Conservation (phyloP, 37 sponge, comb jelly and placozoan species). For the Geodia barretti region DNA sequence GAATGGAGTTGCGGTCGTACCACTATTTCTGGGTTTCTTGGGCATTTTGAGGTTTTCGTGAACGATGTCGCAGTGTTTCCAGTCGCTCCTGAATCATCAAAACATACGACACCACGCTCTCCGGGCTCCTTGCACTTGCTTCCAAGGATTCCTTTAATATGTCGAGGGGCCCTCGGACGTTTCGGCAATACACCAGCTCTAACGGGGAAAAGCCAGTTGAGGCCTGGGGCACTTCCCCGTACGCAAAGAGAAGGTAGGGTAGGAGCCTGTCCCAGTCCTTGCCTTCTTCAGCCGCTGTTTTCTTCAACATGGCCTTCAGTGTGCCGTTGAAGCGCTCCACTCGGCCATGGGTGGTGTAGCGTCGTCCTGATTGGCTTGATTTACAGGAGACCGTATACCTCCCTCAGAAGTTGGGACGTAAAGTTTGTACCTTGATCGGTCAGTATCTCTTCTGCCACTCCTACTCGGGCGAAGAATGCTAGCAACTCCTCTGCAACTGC, state of each 20-base stretch:
- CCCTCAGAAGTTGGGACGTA: slow-evolving; percentile 29
- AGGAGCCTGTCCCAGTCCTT: slow-evolving; percentile 59
- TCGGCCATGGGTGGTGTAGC: slow-evolving; percentile 49
- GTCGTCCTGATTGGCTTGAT: slow-evolving; percentile 29
- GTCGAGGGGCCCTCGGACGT: slow-evolving; percentile 56
- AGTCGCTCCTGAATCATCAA: slow-evolving; percentile 23
- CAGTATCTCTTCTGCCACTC: slow-evolving; percentile 59
- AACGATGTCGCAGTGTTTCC: slow-evolving; percentile 14
- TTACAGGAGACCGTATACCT: slow-evolving; percentile 31
- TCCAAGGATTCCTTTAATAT: slow-evolving; percentile 52
- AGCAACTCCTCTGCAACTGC: slow-evolving; percentile 55
- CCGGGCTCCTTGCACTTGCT: not conserved
- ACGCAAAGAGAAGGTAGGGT: slow-evolving; percentile 59
- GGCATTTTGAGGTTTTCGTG: slow-evolving; percentile 27
- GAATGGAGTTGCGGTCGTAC: slow-evolving; percentile 26
- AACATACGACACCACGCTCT: slow-evolving; percentile 40
- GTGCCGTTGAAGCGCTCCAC: slow-evolving; percentile 55
- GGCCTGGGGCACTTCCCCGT: slow-evolving; percentile 57
- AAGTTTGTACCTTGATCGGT: slow-evolving; percentile 67
- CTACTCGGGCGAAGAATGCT: slow-evolving; percentile 40
- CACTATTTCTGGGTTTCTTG: slow-evolving; percentile 28
- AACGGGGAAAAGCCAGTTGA: slow-evolving; percentile 58
- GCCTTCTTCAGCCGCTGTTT: slow-evolving; percentile 1
- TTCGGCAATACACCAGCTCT: slow-evolving; percentile 56
- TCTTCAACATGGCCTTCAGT: slow-evolving; percentile 42